Base-by-base conservation (phyloP, 2,797 vertebrate genomes). In the Helarctos malayanus region DNA sequence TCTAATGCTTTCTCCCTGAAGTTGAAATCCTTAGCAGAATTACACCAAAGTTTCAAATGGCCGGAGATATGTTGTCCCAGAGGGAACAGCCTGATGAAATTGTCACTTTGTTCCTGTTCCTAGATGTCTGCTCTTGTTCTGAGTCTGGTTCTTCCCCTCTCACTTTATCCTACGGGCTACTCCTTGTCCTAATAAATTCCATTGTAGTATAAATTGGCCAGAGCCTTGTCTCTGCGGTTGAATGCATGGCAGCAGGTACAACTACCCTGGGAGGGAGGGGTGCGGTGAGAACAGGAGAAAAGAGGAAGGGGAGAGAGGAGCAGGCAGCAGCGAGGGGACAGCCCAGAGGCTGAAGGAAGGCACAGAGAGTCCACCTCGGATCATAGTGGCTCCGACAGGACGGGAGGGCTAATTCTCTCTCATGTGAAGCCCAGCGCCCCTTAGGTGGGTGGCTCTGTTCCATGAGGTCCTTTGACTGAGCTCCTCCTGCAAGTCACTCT, bases 371-470 rank as follows among this genome's bases (percentile, higher is more conserved):
- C 49, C 1, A 5, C 41, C 41, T 41, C 41, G 13, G 32, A 16
- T 21, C 2, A 16, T 52, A 4, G 69, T 3, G 11, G 56, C 56
- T 21, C 80, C 6, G 25, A 19, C 7, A 4, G 61, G 54, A 12
- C 1, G 0, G 8, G 5, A 49, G 9, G 16, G 6, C 8, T 1
- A 7, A 5, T n/a, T 27, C 41, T 56, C 49, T 38, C 41, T 5
- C 10, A 1, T 2, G 1, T 25, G 29, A 57, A 38, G 29, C 3
- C 19, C 35, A 47, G 38, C 1, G 2, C 1, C 3, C 21, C 38
- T 0, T 6, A 4, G 9, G 10, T 35, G 32, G 32, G 61, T 10
- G 14, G 21, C 41, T 87, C 6, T 19, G 23, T 32, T 35, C 41
- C 35, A 5, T 7, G n/a, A 49, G 27, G 14, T 5, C 56, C 71